Evolutionary conservation across 2,113 vertebrate species (phyloP), one percentile per base, ranked within the genome.

Genomic region (Passerina amoena): DNA sequence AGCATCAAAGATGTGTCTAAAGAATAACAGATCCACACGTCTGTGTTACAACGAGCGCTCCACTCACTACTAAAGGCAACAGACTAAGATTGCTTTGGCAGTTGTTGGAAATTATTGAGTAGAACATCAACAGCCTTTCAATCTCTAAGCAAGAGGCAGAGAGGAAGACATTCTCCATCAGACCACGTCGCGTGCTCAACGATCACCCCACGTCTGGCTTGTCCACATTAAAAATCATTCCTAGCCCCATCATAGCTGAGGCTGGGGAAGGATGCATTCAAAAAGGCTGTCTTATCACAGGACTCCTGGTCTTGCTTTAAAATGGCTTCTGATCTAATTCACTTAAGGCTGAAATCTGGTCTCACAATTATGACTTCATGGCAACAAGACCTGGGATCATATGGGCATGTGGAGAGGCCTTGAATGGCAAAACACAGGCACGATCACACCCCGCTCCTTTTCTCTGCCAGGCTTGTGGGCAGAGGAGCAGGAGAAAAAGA

Each of bases 271-370:
- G 68, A 91, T 64, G 64, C 68, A 56, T 87, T 87, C 89, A 78
- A 27, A 94, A 70, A 81, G 53, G 50, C 86, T 66, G 10, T 54
- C 69, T 89, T 53, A 45, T 57, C 85, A 71, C 54, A 37, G 54
- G 64, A 82, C 18, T 86, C 65, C 50, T 71, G 38, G 35, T 90
- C 59, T 79, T 76, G 76, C 57, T 92, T 83, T 95, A 88, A 97
- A 97, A 96, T 97, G 96, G 94, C 93, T 96, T 81, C 95, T 95
- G 53, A 82, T 88, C 63, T 84, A 84, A 90, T 86, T 82, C 60
- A 81, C 56, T 83, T 81, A 81, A 64, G 85, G 72, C 53, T 86
- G 61, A 94, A 95, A 90, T 33, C 35, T 56, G 42, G 61, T 87
- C 57, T 92, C 31, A 48, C 44, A 50, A 40, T 53, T 75, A 28